phyloP scores from a whole-genome alignment of 30 jellyfish, hydroid and myxozoan species.

The Pelagia noctiluca region DNA sequence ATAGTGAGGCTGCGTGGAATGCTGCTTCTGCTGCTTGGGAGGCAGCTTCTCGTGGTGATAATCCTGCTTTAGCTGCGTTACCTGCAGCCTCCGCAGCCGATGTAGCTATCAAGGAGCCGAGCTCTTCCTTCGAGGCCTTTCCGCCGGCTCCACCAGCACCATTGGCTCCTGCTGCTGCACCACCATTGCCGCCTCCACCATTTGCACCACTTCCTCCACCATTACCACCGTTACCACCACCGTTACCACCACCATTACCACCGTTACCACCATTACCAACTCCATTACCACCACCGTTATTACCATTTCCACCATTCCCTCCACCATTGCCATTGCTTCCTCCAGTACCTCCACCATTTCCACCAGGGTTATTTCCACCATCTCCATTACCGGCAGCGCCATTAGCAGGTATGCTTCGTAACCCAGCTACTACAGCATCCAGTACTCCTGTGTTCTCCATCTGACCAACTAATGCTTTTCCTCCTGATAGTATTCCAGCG shows the following conservation, averaged over 20 bases:
- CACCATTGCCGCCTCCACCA: slow-evolving; percentile 26
- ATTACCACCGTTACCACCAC: slow-evolving; percentile 53
- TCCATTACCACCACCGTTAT: slow-evolving; percentile 36
- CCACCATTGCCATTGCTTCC: slow-evolving; percentile 48
- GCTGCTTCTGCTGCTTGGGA: slow-evolving; percentile 91
- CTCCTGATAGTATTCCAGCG: slow-evolving; percentile 92
- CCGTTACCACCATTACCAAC: slow-evolving; percentile 50
- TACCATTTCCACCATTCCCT: slow-evolving; percentile 30
- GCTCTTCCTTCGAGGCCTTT: slow-evolving; percentile 50
- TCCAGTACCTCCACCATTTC: slow-evolving; percentile 47
- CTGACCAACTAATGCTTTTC: slow-evolving; percentile 80
- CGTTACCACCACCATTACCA: slow-evolving; percentile 45
- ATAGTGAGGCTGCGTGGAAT: slow-evolving; percentile 78
- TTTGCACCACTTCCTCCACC: slow-evolving; percentile 37
- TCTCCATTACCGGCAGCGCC: slow-evolving; percentile 49
- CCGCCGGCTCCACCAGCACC: slow-evolving; percentile 52
- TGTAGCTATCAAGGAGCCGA: slow-evolving; percentile 69
- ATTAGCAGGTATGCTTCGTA: slow-evolving; percentile 49
- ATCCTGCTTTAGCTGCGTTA: slow-evolving; percentile 72
- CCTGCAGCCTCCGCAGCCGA: slow-evolving; percentile 87
- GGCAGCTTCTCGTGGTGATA: slow-evolving; percentile 83
- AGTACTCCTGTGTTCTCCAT: slow-evolving; percentile 78
- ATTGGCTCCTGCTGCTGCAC: too few species aligned
- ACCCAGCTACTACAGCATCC: slow-evolving; percentile 84
- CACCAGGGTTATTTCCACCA: slow-evolving; percentile 52